Evolutionary conservation across 2,113 vertebrate genomes (phyloP).

Genomic region (Cyrtonyx montezumae): DNA sequence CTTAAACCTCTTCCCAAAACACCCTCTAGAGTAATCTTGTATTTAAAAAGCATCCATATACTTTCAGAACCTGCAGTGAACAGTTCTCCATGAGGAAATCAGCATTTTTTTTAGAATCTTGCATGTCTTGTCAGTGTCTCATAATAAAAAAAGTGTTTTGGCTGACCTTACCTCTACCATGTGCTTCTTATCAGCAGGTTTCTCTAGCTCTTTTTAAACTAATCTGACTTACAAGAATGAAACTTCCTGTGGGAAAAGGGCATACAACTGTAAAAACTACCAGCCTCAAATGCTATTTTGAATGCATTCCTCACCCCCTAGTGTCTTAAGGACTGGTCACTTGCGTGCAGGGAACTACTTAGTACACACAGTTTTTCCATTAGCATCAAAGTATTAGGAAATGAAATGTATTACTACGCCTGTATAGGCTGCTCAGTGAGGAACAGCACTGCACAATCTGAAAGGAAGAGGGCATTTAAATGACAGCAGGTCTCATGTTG

Average conservation of each 20-base stretch:
- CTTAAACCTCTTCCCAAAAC: neutral
- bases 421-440: neutral
- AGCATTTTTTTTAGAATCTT: neutral
- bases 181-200: neutral
- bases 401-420: neutral
- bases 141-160: neutral
- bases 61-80: neutral
- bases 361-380: neutral
- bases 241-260: neutral
- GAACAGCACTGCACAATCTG: neutral
- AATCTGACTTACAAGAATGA: neutral
- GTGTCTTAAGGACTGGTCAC: neutral
- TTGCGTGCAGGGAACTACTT: neutral
- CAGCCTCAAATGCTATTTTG: fast-evolving
- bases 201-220: neutral
- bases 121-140: neutral
- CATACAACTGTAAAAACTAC: neutral
- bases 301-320: neutral
- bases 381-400: neutral
- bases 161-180: neutral
- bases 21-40: neutral
- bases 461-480: neutral
- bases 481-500: neutral
- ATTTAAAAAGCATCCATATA: neutral
- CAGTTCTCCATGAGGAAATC: neutral